These are phyloP conservation scores for Scomberomorus guttatus DNA, from an alignment of 2,797 vertebrate genomes.

Conservation along the genomic window DNA sequence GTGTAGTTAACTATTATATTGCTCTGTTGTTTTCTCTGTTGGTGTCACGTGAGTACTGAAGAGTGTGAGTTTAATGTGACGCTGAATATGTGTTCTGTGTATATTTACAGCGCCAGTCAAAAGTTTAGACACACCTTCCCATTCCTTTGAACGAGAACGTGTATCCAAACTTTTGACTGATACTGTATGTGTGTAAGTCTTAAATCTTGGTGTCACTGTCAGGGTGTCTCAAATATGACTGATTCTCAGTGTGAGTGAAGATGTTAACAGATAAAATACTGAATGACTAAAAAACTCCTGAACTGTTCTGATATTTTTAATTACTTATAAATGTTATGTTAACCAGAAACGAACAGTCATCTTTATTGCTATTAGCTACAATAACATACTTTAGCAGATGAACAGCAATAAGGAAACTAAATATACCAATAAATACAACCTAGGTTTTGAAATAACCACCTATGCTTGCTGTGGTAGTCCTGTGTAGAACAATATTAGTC, in stretches of 20 bases:
- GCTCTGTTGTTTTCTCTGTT: conserved; percentile 39
- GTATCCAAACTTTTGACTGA: too few species aligned
- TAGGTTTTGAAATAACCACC: background rate
- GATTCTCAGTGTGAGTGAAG: background rate
- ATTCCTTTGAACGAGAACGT: too few species aligned
- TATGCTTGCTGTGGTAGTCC: background rate
- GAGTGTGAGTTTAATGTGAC: background rate
- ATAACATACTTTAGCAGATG: background rate
- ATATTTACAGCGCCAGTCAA: too few species aligned
- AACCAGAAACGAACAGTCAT: too few species aligned
- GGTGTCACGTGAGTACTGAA: background rate
- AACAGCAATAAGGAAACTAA: background rate
- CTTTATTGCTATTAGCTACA: too few species aligned
- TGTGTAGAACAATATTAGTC: background rate
- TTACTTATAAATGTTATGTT: too few species aligned
- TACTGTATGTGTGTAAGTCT: background rate
- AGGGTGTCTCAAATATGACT: background rate
- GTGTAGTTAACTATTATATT: conserved; percentile 80
- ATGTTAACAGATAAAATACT: background rate
- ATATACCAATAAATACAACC: background rate
- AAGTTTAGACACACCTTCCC: too few species aligned
- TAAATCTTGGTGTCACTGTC: background rate
- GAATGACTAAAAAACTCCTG: background rate
- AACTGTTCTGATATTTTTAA: too few species aligned
- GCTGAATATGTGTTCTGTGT: too few species aligned